phyloP scores from a whole-genome alignment of 2,888 invertebrate species.

The Apotomis capreana region DNA sequence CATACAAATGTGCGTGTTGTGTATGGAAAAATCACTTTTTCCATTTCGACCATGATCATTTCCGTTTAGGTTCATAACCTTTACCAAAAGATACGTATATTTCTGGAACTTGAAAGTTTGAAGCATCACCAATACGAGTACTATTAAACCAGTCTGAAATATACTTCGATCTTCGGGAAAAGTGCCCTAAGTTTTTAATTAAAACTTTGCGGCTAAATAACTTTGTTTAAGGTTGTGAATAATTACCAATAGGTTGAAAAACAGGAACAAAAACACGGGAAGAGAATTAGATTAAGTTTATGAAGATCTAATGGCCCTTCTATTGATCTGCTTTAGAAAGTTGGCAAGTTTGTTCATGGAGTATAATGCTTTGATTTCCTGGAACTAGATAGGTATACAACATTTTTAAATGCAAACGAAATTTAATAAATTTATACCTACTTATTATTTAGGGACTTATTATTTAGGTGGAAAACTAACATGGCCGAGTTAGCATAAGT shows the following conservation, averaged over 20 bases:
- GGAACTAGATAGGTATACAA: too few relatives aligned
- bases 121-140: background rate
- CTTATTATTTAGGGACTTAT: too few relatives aligned
- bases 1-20: too few relatives aligned
- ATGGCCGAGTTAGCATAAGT: too few relatives aligned
- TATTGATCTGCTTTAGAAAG: slow-evolving; percentile 5
- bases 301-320: slow-evolving; percentile 16
- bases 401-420: too few relatives aligned
- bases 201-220: slow-evolving; percentile 51
- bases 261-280: slow-evolving; percentile 35
- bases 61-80: too few relatives aligned
- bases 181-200: slow-evolving; percentile 56
- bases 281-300: slow-evolving; percentile 30
- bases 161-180: slow-evolving; percentile 50
- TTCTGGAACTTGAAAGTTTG: slow-evolving; percentile 1
- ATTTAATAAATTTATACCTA: too few relatives aligned
- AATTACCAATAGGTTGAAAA: slow-evolving; percentile 40
- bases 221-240: slow-evolving; percentile 39
- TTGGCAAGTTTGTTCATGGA: background rate
- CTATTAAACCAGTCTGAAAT: slow-evolving; percentile 46
- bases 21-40: too few relatives aligned
- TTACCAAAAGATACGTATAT: too few relatives aligned
- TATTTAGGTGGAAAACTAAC: too few relatives aligned
- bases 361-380: background rate
- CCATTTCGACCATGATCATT: too few relatives aligned